Conservation (phyloP, 1,140 invertebrate species). For the Drosophila arizonae region DNA sequence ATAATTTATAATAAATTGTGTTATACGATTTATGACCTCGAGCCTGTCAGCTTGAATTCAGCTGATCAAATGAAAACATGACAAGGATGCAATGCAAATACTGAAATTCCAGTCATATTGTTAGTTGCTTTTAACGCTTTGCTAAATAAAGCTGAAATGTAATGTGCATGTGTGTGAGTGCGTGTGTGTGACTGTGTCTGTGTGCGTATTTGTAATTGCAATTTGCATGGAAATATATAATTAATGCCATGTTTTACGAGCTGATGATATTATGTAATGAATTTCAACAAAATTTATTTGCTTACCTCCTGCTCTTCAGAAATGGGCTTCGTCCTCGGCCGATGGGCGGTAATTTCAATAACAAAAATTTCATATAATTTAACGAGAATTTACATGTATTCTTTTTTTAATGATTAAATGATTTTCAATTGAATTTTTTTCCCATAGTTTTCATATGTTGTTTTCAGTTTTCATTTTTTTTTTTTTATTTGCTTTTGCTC, state of each 20-base stretch:
- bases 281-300: conserved; percentile 66
- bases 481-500: conserved; percentile 18
- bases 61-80: conserved; percentile 27
- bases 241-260: conserved; percentile 60
- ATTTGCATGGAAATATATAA: conserved; percentile 64
- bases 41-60: background rate
- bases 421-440: conserved; percentile 66
- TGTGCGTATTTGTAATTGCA: conserved; percentile 38
- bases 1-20: no score
- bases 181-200: conserved; percentile 9
- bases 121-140: conserved; percentile 55
- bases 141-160: conserved; percentile 58
- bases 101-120: conserved; percentile 53
- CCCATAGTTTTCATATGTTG: conserved; percentile 2
- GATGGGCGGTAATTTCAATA: background rate
- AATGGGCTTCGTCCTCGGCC: background rate
- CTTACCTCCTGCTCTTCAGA: conserved; percentile 44
- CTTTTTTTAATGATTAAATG: conserved; percentile 70
- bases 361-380: conserved; percentile 21
- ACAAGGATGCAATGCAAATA: conserved; percentile 28
- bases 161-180: conserved; percentile 35
- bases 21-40: no score
- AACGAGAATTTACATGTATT: conserved; percentile 57
- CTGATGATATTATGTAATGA: conserved; percentile 59
- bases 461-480: conserved; percentile 9